Percentiles rank a stretch among this genome's conserved stretches.
Conservation (phyloP, 1,140 invertebrate species). For the Ceratina japonica region DNA sequence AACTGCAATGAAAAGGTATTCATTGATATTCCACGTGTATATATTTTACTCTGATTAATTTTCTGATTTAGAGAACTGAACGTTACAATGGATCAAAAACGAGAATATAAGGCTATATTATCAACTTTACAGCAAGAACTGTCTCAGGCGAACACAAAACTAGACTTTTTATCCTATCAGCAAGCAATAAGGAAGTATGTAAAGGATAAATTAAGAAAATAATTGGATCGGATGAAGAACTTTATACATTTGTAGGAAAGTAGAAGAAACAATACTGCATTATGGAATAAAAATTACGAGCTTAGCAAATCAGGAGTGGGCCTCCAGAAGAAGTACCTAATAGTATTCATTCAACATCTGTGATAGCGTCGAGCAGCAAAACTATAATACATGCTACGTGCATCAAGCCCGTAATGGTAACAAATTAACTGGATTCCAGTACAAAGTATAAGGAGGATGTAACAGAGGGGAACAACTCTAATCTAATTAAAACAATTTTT, state of each 20-base stretch:
- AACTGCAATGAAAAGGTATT: conserved; percentile 72
- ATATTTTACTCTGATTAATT: neutral
- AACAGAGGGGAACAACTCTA: too few species aligned
- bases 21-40: neutral
- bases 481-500: conserved; percentile 16
- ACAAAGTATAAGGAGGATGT: too few species aligned
- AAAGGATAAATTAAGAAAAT: neutral
- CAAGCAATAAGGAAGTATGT: conserved; percentile 56
- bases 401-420: too few species aligned
- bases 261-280: conserved; percentile 63
- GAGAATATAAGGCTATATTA: conserved; percentile 70
- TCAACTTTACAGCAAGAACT: conserved; percentile 73
- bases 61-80: conserved; percentile 71
- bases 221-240: neutral
- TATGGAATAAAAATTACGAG: conserved; percentile 57
- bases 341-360: neutral
- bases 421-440: too few species aligned
- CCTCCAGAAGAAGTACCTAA: neutral
- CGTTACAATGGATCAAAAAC: conserved; percentile 69
- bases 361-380: neutral
- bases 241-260: conserved; percentile 51
- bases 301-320: conserved; percentile 41
- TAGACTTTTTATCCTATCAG: conserved; percentile 52
- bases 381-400: too few species aligned
- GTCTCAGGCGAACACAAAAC: conserved; percentile 59